phyloP scores from a whole-genome alignment of 1,140 invertebrate species.

The Drosophila bifasciata region DNA sequence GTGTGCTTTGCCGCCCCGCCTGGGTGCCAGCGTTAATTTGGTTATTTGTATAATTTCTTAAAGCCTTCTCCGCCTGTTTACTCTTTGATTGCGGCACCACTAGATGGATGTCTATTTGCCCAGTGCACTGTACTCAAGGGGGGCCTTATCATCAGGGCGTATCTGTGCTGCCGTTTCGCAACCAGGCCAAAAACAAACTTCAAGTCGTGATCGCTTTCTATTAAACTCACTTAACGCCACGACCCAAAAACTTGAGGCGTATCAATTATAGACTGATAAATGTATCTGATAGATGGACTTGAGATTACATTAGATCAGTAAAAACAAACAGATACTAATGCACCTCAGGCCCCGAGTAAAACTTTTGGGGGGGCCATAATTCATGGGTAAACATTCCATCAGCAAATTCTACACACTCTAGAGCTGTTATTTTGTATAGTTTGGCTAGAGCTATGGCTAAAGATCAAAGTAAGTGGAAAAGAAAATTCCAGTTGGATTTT shows the following conservation, averaged over 20 bases:
- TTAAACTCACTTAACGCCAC: conserved; percentile 50
- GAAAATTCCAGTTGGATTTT: no score
- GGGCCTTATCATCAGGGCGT: conserved; percentile 22
- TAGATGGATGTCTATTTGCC: conserved; percentile 7
- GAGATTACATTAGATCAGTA: conserved; percentile 8
- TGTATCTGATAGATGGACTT: conserved; percentile 22
- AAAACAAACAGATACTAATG: conserved; percentile 7
- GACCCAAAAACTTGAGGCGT: not conserved
- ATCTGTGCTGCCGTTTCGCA: conserved; percentile 17
- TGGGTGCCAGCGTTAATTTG: conserved; percentile 59
- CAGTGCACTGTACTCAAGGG: conserved; percentile 14
- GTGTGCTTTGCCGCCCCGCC: conserved; percentile 27
- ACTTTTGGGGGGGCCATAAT: conserved; percentile 6
- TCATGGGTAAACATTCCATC: not conserved
- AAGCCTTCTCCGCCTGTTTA: conserved; percentile 57
- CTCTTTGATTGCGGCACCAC: conserved; percentile 62
- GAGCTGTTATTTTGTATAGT: not conserved
- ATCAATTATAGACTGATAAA: conserved; percentile 38
- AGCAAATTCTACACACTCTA: not conserved
- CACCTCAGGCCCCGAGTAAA: conserved; percentile 3
- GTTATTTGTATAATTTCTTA: conserved; percentile 69
- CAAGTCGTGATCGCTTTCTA: conserved; percentile 59
- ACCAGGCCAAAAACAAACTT: conserved; percentile 42
- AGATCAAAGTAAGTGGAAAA: no score
- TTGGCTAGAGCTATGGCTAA: not conserved